Evolutionary conservation across 2,888 invertebrate species (phyloP).

Genomic region (Stramonita haemastoma): DNA sequence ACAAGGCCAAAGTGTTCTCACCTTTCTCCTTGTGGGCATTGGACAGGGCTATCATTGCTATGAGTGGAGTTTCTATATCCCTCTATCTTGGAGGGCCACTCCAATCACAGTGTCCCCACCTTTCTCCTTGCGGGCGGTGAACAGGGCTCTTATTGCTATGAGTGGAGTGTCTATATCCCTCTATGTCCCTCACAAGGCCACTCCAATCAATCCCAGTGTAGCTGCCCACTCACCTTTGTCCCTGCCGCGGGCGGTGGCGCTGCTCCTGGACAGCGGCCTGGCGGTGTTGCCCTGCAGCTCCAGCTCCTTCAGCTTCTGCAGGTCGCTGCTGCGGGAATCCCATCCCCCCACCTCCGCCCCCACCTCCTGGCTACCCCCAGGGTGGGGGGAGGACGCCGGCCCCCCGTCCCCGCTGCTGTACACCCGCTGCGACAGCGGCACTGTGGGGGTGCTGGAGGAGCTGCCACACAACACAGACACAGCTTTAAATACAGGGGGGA

Average conservation of each 20-base stretch:
- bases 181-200: too few species aligned
- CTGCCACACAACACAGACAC: neutral
- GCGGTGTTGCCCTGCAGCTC: constrained; percentile 17
- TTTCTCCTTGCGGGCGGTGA: too few species aligned
- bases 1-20: too few species aligned
- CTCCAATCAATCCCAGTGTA: too few species aligned
- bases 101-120: too few species aligned
- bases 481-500: too few species aligned
- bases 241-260: constrained; percentile 3
- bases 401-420: constrained; percentile 54
- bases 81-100: too few species aligned
- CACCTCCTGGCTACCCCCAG: constrained; percentile 24
- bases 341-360: constrained; percentile 51
- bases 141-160: too few species aligned
- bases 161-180: too few species aligned
- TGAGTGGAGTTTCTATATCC: too few species aligned
- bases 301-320: constrained; percentile 35
- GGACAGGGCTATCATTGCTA: too few species aligned
- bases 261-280: constrained; percentile 18
- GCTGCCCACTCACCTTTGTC: constrained; percentile 25
- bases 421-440: constrained; percentile 57
- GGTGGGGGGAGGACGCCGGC: neutral
- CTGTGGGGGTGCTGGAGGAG: constrained; percentile 40
- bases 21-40: too few species aligned
- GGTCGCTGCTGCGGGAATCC: constrained; percentile 51